A percentile compares a stretch with the other conserved stretches of the same genome.
phyloP scores from a whole-genome alignment of 2,113 vertebrate species.

The Sebastes fasciatus region DNA sequence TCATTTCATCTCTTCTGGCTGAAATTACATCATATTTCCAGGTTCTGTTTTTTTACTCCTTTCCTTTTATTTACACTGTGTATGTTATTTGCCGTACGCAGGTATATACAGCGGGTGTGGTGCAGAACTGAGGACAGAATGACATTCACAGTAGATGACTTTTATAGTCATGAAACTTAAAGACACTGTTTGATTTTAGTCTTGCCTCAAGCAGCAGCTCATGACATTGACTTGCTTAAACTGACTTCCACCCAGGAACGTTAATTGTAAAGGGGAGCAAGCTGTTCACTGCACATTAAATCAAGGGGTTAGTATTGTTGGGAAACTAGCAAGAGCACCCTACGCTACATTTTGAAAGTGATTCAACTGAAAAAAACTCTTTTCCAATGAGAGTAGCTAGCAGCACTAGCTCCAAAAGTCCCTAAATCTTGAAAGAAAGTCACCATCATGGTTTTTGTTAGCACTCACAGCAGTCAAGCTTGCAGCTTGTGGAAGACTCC shows the following conservation, averaged over 20 bases:
- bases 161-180: background rate
- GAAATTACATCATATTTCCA: no score
- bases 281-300: no score
- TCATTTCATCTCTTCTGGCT: background rate
- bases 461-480: no score
- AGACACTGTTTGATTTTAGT: background rate
- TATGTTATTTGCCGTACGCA: no score
- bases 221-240: background rate
- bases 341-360: rapidly evolving
- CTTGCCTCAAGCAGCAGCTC: background rate
- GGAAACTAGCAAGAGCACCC: no score
- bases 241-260: background rate
- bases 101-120: background rate
- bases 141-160: background rate
- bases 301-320: no score
- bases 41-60: background rate
- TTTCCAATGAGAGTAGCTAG: no score
- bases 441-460: no score
- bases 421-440: no score
- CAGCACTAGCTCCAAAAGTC: no score
- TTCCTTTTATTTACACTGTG: background rate
- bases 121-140: background rate
- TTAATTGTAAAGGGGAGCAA: background rate
- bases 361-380: no score
- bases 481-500: no score